A percentile compares a stretch with the other conserved stretches of the same genome.
Conservation (phyloP, 2,113 vertebrate species). For the Cottus gobio region DNA sequence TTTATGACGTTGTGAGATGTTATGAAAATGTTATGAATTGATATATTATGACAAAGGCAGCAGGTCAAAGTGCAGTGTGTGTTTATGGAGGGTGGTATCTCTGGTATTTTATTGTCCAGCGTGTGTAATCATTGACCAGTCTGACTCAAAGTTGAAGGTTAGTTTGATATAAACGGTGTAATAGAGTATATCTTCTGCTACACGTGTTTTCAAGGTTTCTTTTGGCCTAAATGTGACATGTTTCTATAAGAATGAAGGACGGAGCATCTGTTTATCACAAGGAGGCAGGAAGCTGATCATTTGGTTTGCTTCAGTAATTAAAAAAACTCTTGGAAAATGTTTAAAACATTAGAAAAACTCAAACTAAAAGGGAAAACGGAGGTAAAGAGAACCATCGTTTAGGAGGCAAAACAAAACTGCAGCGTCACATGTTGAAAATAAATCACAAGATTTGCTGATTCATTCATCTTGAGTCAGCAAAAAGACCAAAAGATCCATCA, state of each 20-base stretch:
- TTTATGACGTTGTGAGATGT: background rate
- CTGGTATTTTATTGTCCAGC: slow-evolving; percentile 12
- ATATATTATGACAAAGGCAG: background rate
- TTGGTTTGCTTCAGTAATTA: background rate
- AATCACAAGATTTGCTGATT: background rate
- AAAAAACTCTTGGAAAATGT: no score
- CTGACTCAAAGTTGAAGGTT: slow-evolving; percentile 36
- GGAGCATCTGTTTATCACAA: background rate
- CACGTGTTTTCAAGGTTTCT: background rate
- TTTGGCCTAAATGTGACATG: background rate
- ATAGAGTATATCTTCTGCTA: no score
- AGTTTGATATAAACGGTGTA: no score
- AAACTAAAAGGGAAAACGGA: no score
- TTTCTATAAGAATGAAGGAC: background rate
- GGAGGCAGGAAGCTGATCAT: background rate
- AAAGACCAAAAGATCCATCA: no score
- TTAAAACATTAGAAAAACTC: no score
- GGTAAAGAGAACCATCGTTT: no score
- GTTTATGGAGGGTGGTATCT: background rate
- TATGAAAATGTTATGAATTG: slow-evolving; percentile 6
- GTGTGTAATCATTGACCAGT: slow-evolving; percentile 60
- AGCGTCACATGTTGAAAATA: background rate
- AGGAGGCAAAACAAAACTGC: no score
- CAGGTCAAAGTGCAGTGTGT: slow-evolving; percentile 27
- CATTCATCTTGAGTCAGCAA: no score